Percentiles rank a stretch among this genome's conserved stretches.
Evolutionary conservation across 2,888 invertebrate genomes (phyloP).

Genomic region (Halocaridina rubra): DNA sequence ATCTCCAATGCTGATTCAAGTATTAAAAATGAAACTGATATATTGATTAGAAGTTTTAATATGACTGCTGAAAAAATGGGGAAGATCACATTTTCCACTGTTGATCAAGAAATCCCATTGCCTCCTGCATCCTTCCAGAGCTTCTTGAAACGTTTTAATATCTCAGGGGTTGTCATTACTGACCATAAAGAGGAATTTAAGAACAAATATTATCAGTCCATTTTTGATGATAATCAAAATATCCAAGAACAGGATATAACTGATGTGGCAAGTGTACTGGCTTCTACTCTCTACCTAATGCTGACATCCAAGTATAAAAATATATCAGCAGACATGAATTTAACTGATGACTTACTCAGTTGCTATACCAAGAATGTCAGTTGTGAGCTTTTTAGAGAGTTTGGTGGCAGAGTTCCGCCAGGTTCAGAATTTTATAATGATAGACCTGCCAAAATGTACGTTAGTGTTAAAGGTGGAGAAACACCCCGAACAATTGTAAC

Average conservation of each 20-base stretch:
- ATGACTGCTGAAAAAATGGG: background rate
- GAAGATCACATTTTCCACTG: background rate
- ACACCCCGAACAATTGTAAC: constrained; percentile 32
- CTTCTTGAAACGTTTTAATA: constrained; percentile 51
- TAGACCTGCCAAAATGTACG: constrained; percentile 56
- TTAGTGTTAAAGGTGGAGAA: constrained; percentile 37
- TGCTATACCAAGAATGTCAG: constrained; percentile 54
- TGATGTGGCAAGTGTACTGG: constrained; percentile 44
- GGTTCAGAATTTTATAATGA: constrained; percentile 18
- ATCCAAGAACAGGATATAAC: constrained; percentile 16
- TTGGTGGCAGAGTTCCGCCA: constrained; percentile 6
- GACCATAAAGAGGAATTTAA: constrained; percentile 43
- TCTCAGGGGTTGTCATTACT: constrained; percentile 56
- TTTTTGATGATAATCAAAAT: constrained; percentile 52
- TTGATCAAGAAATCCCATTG: constrained; percentile 18
- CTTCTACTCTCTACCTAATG: constrained; percentile 44
- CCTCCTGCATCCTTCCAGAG: constrained; percentile 59
- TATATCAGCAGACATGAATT: constrained; percentile 36
- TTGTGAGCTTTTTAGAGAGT: constrained; percentile 48
- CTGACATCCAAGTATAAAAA: background rate
- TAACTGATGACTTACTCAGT: constrained; percentile 34
- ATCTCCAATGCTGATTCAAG: constrained; percentile 29
- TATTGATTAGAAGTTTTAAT: constrained; percentile 2
- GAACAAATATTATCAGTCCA: constrained; percentile 51
- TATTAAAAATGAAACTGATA: constrained; percentile 17